Percentiles rank a stretch among this genome's conserved stretches.
phyloP scores from a whole-genome alignment of 2,113 vertebrate species.

The Hyperoodon ampullatus region DNA sequence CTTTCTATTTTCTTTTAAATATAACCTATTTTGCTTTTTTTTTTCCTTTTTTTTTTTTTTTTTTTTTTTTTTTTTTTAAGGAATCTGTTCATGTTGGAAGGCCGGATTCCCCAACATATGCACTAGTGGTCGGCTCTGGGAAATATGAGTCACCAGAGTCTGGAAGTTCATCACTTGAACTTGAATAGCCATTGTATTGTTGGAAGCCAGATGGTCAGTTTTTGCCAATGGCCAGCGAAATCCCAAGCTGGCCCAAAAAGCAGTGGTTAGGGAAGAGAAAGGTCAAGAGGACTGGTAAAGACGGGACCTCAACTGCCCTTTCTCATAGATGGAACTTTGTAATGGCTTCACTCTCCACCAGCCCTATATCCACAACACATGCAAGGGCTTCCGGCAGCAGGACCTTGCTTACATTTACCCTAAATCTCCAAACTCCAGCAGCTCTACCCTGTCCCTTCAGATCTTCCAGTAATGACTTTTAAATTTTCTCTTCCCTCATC shows the following conservation, averaged over 20 bases:
- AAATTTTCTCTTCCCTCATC: neutral
- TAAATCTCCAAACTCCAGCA: neutral
- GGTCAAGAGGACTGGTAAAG: neutral
- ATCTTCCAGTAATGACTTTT: neutral
- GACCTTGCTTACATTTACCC: neutral
- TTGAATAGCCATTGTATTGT: constrained; percentile 49
- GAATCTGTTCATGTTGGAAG: constrained; percentile 78
- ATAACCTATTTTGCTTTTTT: constrained; percentile 65
- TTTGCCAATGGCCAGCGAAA: neutral
- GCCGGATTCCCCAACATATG: constrained; percentile 74
- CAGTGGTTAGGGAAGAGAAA: neutral
- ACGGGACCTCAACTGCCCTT: neutral
- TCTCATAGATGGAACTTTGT: constrained; percentile 22
- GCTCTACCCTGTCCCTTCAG: constrained; percentile 45
- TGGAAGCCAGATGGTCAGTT: neutral
- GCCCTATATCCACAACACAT: neutral
- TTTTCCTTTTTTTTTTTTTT: neutral
- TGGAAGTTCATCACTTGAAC: constrained; percentile 46
- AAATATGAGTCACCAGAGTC: constrained; percentile 68
- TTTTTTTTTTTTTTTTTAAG: constrained; percentile 74
- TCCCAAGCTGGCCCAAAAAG: neutral
- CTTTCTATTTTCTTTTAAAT: constrained; percentile 83
- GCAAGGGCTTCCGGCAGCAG: neutral
- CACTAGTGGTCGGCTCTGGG: constrained; percentile 76
- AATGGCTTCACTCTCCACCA: neutral